phyloP scores from a whole-genome alignment of 2,888 invertebrate species.

The Drosophila tripunctata region DNA sequence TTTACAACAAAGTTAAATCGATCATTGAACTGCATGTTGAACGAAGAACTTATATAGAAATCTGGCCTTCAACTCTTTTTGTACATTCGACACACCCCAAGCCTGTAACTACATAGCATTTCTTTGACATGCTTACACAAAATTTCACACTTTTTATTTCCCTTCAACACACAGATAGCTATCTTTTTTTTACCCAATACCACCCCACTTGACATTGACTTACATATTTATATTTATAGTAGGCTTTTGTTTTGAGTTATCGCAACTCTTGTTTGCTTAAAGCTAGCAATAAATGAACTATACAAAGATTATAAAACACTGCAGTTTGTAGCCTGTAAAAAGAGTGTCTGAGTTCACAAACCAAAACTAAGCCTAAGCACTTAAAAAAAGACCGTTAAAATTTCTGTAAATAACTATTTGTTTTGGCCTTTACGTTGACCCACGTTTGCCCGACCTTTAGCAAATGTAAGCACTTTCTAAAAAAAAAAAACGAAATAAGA shows the following conservation, averaged over 20 bases:
- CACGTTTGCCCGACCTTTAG: constrained; percentile 63
- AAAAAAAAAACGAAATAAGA: constrained; percentile 32
- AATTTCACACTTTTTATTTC: constrained; percentile 57
- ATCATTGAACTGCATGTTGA: constrained; percentile 47
- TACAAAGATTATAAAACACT: constrained; percentile 1
- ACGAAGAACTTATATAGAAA: background rate
- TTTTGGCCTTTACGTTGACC: constrained; percentile 73
- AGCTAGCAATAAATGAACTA: constrained; percentile 29
- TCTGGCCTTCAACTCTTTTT: constrained; percentile 41
- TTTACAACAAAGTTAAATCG: constrained; percentile 51
- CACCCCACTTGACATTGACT: constrained; percentile 65
- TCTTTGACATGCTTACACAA: constrained; percentile 39
- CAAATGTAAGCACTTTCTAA: constrained; percentile 36
- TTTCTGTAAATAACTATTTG: background rate
- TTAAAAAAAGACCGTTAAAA: background rate
- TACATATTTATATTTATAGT: constrained; percentile 39
- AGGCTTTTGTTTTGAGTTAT: constrained; percentile 17
- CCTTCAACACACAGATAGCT: constrained; percentile 40
- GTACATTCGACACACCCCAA: constrained; percentile 55
- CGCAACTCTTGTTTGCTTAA: constrained; percentile 17
- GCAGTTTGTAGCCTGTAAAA: background rate
- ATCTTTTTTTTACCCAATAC: constrained; percentile 32
- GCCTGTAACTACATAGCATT: constrained; percentile 46
- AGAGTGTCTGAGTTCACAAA: background rate
- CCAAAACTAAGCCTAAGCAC: background rate